These are phyloP conservation scores for Sorex fumeus DNA, from an alignment of 2,113 vertebrate genomes.

Conservation along the genomic window DNA sequence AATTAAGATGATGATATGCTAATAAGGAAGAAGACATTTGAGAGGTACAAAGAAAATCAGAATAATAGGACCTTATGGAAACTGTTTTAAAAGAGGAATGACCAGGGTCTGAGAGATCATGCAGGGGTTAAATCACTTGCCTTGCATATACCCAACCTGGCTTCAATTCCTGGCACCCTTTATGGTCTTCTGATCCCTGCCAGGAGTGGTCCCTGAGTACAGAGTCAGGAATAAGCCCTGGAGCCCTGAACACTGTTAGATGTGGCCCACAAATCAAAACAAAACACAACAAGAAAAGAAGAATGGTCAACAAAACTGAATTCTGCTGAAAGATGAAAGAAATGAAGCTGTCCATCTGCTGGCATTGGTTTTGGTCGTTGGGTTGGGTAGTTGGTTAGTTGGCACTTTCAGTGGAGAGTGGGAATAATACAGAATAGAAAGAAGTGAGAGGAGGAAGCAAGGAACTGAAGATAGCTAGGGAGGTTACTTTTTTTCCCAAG, in stretches of 20 bases:
- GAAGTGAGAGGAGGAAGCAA: background rate
- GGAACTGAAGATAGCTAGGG: background rate
- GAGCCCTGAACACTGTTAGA: too few species aligned
- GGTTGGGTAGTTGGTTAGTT: too few species aligned
- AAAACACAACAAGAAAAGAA: too few species aligned
- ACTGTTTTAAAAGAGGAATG: background rate
- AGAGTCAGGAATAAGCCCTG: too few species aligned
- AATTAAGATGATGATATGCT: background rate
- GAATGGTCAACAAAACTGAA: background rate
- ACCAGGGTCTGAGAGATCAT: background rate
- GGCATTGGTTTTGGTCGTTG: background rate
- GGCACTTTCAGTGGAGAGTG: background rate
- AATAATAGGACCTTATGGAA: background rate
- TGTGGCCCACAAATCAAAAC: too few species aligned
- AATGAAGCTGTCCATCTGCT: background rate
- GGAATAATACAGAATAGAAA: background rate
- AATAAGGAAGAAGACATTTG: background rate
- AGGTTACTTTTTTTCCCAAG: background rate
- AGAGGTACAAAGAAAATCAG: background rate
- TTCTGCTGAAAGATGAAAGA: background rate
- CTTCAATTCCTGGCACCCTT: too few species aligned
- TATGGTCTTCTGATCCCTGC: too few species aligned
- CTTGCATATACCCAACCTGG: too few species aligned
- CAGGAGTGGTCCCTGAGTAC: too few species aligned
- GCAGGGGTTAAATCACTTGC: too few species aligned